phyloP scores from a whole-genome alignment of 64 coral and sea anemone species.

The Acropora yongei region DNA sequence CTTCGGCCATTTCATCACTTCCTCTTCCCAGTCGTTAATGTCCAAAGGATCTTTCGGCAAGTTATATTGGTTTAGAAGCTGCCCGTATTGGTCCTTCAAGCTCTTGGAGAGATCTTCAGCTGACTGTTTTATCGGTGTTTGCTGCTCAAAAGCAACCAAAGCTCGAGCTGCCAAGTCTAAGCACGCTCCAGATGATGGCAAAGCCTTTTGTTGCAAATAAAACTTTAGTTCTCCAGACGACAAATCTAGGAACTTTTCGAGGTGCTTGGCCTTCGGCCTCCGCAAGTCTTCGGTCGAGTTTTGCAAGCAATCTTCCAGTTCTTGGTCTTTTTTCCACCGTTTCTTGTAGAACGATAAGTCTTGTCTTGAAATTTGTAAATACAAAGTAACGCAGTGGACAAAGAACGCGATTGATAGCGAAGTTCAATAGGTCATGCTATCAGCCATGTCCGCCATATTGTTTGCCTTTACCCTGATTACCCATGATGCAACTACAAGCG shows the following conservation, averaged over 20 bases:
- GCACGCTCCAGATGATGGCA: constrained; percentile 27
- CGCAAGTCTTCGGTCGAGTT: background rate
- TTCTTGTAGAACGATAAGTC: constrained; percentile 9
- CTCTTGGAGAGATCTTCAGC: constrained; percentile 36
- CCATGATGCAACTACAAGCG: background rate
- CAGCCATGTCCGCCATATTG: constrained; percentile 2
- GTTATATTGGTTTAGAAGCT: constrained; percentile 3
- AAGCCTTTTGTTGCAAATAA: constrained; percentile 31
- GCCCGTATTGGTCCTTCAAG: constrained; percentile 28
- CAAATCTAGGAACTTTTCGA: constrained; percentile 38
- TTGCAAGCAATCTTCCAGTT: background rate
- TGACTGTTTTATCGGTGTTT: constrained; percentile 26
- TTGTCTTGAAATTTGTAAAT: constrained; percentile 23
- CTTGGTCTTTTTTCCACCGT: background rate
- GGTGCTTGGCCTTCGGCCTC: constrained; percentile 3
- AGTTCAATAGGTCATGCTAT: background rate
- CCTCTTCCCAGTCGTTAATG: constrained; percentile 45
- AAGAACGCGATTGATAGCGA: background rate
- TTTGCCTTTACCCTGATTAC: constrained; percentile 10
- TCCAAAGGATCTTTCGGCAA: constrained; percentile 52
- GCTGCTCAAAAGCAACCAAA: constrained; percentile 51
- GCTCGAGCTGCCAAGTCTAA: constrained; percentile 50
- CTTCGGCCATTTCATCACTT: constrained; percentile 65
- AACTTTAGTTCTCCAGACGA: constrained; percentile 42
- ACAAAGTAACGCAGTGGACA: background rate